These are phyloP conservation scores for Eugnorisma glareosa DNA, from an alignment of 2,888 invertebrate genomes.

Conservation along the genomic window DNA sequence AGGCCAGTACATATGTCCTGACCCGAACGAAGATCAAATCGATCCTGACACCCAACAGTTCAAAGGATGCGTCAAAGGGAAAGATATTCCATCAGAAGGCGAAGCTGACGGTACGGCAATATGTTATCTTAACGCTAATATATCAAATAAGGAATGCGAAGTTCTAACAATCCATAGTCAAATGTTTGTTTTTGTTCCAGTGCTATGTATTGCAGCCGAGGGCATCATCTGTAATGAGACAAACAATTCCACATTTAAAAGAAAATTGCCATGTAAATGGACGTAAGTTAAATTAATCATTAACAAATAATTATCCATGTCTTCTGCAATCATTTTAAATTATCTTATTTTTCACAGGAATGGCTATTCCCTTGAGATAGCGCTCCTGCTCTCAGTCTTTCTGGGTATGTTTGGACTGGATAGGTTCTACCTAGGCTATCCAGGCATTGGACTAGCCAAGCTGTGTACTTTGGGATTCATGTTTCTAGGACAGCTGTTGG, in stretches of 20 bases:
- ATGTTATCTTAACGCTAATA: neutral
- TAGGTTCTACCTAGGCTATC: constrained; percentile 99
- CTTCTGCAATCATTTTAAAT: neutral
- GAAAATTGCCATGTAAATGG: constrained; percentile 97
- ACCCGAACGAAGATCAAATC: constrained; percentile 94
- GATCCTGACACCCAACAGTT: constrained; percentile 97
- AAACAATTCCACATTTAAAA: constrained; percentile 94
- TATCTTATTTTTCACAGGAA: constrained; percentile 91
- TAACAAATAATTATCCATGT: neutral
- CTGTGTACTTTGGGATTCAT: constrained; percentile 98
- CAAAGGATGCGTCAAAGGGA: constrained; percentile 92
- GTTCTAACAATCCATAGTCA: neutral
- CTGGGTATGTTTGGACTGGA: constrained; percentile 99
- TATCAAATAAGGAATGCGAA: neutral
- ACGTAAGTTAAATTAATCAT: constrained; percentile 93
- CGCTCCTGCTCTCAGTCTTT: constrained; percentile 98
- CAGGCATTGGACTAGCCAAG: constrained; percentile 98
- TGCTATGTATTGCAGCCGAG: constrained; percentile 95
- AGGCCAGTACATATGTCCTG: constrained; percentile 96
- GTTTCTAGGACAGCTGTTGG: constrained; percentile 98
- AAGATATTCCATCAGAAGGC: constrained; percentile 91
- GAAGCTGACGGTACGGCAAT: constrained; percentile 93
- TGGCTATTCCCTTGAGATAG: constrained; percentile 98
- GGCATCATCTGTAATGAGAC: constrained; percentile 95
- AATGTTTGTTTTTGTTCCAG: constrained; percentile 84